Evolutionary conservation across 92 coral and sea anemone genomes (phyloP), one percentile per base, ranked within the genome.

Genomic region (Scolanthus callimorphus): DNA sequence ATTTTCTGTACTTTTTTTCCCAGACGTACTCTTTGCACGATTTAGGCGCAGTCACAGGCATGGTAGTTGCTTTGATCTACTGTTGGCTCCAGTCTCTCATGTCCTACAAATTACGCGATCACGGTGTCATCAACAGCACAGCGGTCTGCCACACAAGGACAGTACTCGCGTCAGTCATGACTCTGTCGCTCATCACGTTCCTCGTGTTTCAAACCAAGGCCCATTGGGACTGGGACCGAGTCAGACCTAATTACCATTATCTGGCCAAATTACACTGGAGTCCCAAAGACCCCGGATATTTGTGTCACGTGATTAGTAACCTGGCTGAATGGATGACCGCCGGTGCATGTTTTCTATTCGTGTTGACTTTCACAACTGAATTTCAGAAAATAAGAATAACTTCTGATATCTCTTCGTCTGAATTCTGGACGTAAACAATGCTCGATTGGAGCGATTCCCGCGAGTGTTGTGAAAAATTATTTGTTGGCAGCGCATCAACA

Each of bases 91-190:
- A 85, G 44, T 63, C 81, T 31, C 66, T 84, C 15, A 85, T 85
- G 95, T 85, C 95, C 1, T 85, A 81, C 63, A 81, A 71, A 51
- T 72, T 85, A n/a, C 78, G 83, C 59, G 95, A 85, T 72, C 95
- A 85, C 78, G 89, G 95, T 51, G 95, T 85, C 60, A 85, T 85
- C 57, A 85, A 85, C 49, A 85, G 95, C 30, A 75, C 95, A 41
- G 89, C 89, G 39, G 82, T 85, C 43, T 85, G 95, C 39, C 95
- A 81, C 66, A 75, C 90, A 27, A 76, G 94, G 55, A 44, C 74
- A 47, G 73, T 70, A 65, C 74, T 85, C 56, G 60, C 94, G 0
- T 66, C 83, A 3, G 56, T 71, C 20, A 75, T 85, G 56, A 85
- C 88, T 4, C 41, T 75, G 29, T 46, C 84, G 19, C 74, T 85